Base-by-base conservation (phyloP, 2,797 vertebrate species). In the Hapalemur alaotrensis region DNA sequence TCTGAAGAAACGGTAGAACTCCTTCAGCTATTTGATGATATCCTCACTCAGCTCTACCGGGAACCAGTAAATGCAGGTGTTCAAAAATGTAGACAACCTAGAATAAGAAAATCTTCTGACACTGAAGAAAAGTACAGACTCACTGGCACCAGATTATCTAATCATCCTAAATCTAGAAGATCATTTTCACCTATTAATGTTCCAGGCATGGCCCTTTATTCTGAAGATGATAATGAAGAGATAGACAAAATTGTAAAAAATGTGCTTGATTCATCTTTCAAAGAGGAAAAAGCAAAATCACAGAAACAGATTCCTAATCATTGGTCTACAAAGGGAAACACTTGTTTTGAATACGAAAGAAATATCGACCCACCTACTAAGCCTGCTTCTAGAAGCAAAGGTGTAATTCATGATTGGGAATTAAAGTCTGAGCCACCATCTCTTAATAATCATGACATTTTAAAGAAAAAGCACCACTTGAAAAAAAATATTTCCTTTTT, bases 191-290 rank as follows among this genome's bases (percentile, higher is more conserved):
- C 96, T 59, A 43, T 98, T 88, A 98, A 98, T 48, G 97, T 98
- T 43, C 97, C 98, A 14, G 98, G 98, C 23, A 98, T 98, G 97
- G 97, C 98, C 22, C 79, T 98, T 88, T 98, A 97, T 87, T 97
- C 98, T 67, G 98, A 98, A 41, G 97, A 98, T 57, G 97, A 98
- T 57, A 85, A 65, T 54, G 97, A 98, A 87, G 96, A 98, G 81
- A 97, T 97, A 79, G 96, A 98, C 11, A 96, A 94, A 65, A 87
- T 93, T 65, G 96, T 98, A 28, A 89, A 96, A 92, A 97, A 38
- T 69, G 96, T 92, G 7, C 95, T 98, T 28, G 90, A 96, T 43
- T 95, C 96, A 84, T 96, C 96, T 80, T 38, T 97, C 57, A 93
- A 11, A 85, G 91, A 95, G 50, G 95, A 97, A 75, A 92, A 69